A percentile compares a stretch with the other conserved stretches of the same genome.
phyloP scores from a whole-genome alignment of 2,888 invertebrate species.

The Acronicta psi region DNA sequence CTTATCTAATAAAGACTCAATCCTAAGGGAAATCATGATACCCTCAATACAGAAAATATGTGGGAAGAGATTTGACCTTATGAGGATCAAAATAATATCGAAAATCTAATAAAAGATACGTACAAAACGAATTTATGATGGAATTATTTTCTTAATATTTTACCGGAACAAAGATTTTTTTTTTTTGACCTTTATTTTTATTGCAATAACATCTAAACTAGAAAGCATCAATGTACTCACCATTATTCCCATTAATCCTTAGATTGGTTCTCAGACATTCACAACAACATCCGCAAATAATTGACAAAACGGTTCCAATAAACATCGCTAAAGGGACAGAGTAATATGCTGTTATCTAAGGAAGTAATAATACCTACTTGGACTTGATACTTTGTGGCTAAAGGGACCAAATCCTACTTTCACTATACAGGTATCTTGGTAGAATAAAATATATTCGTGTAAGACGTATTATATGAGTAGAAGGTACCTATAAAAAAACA shows the following conservation, averaged over 20 bases:
- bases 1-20: slow-evolving; percentile 51
- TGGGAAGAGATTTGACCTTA: slow-evolving; percentile 19
- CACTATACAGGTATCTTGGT: too few relatives aligned
- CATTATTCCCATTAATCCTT: too few relatives aligned
- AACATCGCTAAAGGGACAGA: slow-evolving; percentile 19
- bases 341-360: slow-evolving; percentile 39
- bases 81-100: slow-evolving; percentile 15
- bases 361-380: too few relatives aligned
- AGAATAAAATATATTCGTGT: too few relatives aligned
- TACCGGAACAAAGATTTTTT: background rate
- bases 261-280: too few relatives aligned
- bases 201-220: too few relatives aligned
- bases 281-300: slow-evolving; percentile 2
- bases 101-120: slow-evolving; percentile 14
- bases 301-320: slow-evolving; percentile 27
- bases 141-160: background rate
- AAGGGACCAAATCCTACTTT: too few relatives aligned
- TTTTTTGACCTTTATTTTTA: background rate
- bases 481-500: too few relatives aligned
- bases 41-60: slow-evolving; percentile 27
- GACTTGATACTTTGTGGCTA: too few relatives aligned
- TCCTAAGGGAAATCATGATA: slow-evolving; percentile 59
- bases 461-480: too few relatives aligned
- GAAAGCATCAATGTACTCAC: too few relatives aligned
- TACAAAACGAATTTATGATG: background rate